These are phyloP conservation scores for Nomada goodeniana DNA, from an alignment of 2,888 invertebrate genomes.

Conservation along the genomic window DNA sequence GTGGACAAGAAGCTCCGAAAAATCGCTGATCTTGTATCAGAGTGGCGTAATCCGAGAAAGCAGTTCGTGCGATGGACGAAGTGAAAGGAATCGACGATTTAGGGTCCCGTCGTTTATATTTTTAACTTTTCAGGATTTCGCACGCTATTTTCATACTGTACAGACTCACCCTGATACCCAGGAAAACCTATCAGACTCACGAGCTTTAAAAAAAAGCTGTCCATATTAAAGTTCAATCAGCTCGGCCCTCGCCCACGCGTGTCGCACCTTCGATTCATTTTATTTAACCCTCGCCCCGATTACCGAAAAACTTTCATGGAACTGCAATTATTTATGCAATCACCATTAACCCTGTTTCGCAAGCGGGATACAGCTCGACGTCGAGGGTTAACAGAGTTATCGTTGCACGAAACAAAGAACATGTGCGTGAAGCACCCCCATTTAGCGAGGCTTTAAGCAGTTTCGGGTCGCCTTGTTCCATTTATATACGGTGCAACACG, in stretches of 20 bases:
- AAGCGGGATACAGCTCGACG: not conserved
- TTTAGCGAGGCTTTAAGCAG: conserved; percentile 31
- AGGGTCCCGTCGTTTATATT: not conserved
- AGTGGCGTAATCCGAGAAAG: conserved; percentile 50
- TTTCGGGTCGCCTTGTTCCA: conserved; percentile 67
- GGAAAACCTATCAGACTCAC: no score
- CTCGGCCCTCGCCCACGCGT: not conserved
- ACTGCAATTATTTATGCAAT: conserved; percentile 24
- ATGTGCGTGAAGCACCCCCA: conserved; percentile 36
- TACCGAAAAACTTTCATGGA: not conserved
- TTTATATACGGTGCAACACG: conserved; percentile 74
- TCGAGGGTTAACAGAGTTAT: not conserved
- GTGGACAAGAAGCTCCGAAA: conserved; percentile 54
- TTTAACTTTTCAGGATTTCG: no score
- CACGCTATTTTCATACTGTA: no score
- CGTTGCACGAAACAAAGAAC: conserved; percentile 25
- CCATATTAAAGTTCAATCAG: no score
- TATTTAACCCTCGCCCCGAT: not conserved
- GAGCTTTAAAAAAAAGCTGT: no score
- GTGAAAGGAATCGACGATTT: conserved; percentile 53
- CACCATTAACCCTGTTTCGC: conserved; percentile 42
- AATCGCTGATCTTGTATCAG: conserved; percentile 37
- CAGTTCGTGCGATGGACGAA: conserved; percentile 31
- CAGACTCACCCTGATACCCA: no score
- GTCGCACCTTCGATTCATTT: not conserved